phyloP scores from a whole-genome alignment of 2,113 vertebrate species.

The Blennius ocellaris region DNA sequence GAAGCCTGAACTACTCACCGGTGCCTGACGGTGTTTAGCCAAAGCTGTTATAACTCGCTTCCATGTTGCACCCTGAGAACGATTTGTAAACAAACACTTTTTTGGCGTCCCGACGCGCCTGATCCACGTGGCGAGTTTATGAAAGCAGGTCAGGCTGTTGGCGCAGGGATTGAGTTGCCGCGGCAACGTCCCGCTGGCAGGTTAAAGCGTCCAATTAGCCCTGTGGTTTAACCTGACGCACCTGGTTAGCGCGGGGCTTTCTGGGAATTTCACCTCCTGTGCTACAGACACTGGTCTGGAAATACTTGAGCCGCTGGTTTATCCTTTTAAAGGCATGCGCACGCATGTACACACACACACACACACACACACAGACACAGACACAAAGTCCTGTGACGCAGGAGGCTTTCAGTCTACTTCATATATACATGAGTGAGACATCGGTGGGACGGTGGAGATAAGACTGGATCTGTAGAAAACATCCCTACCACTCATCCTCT shows the following conservation, averaged over 20 bases:
- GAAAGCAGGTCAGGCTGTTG: background rate
- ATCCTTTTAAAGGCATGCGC: constrained; percentile 66
- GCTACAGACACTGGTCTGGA: constrained; percentile 30
- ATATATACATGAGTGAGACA: constrained; percentile 4
- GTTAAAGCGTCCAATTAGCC: constrained; percentile 24
- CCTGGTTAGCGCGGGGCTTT: constrained; percentile 32
- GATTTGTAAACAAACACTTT: too few relatives aligned
- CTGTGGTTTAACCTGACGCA: constrained; percentile 39
- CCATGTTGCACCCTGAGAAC: too few relatives aligned
- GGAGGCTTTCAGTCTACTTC: constrained; percentile 27
- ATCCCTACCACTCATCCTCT: too few relatives aligned
- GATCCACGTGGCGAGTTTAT: too few relatives aligned
- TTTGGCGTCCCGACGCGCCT: too few relatives aligned
- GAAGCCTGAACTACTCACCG: too few relatives aligned
- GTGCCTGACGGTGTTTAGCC: too few relatives aligned
- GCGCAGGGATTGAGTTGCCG: background rate
- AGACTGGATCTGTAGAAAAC: constrained; percentile 14
- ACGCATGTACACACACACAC: too few relatives aligned
- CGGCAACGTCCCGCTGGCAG: background rate
- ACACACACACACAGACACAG: constrained; percentile 14
- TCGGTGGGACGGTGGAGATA: background rate
- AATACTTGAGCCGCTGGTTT: constrained; percentile 39
- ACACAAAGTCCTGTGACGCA: constrained; percentile 34
- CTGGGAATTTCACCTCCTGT: constrained; percentile 30
- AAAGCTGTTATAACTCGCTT: too few relatives aligned